A percentile compares a stretch with the other conserved stretches of the same genome.
These are phyloP conservation scores for Chymomyza caudatula DNA, from an alignment of 2,888 invertebrate genomes.

Conservation along the genomic window DNA sequence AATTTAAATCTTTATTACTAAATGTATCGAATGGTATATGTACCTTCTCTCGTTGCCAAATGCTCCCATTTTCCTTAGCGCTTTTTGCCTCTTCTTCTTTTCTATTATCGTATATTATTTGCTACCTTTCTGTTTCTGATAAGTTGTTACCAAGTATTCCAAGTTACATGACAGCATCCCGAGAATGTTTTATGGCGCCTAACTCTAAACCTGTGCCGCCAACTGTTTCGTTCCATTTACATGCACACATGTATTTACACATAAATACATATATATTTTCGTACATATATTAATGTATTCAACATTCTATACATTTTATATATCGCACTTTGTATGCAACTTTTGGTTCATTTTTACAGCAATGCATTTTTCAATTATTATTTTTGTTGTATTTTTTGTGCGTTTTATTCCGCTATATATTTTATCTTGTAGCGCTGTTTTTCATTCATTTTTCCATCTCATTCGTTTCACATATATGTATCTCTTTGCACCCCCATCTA, in stretches of 20 bases:
- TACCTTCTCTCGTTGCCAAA: not conserved
- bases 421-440: slow-evolving; percentile 31
- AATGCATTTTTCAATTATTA: slow-evolving; percentile 61
- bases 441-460: slow-evolving; percentile 7
- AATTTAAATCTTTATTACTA: no score
- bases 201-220: not conserved
- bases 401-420: slow-evolving; percentile 50
- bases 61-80: not conserved
- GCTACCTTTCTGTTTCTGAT: not conserved
- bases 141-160: not conserved
- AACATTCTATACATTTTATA: not conserved
- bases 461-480: slow-evolving; percentile 1
- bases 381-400: slow-evolving; percentile 21
- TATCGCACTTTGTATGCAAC: not conserved
- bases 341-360: slow-evolving; percentile 59
- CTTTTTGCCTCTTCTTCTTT: not conserved
- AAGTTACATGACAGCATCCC: not conserved
- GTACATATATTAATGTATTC: not conserved
- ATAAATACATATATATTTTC: slow-evolving; percentile 1
- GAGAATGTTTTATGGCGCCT: not conserved
- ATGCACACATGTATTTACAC: slow-evolving; percentile 1
- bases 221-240: not conserved
- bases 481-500: slow-evolving; percentile 15
- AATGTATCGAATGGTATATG: no score
- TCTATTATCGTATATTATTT: not conserved